phyloP scores from a whole-genome alignment of 2,113 vertebrate species.

The Rhynchomys soricoides region DNA sequence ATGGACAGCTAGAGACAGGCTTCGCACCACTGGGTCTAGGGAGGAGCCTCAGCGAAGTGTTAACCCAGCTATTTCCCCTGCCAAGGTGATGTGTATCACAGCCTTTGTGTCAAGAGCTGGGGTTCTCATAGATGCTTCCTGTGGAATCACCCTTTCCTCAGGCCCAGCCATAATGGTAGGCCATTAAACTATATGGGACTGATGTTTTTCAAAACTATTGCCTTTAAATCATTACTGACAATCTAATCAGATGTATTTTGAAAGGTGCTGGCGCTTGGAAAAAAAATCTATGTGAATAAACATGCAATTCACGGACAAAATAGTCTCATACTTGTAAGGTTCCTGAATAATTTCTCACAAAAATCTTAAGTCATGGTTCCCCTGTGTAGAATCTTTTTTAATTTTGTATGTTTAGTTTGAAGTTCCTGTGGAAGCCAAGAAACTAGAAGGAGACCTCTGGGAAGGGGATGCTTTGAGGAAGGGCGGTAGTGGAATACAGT shows the following conservation, averaged over 20 bases:
- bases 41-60: neutral
- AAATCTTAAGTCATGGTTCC: neutral
- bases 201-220: neutral
- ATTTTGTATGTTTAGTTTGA: neutral
- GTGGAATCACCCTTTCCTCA: neutral
- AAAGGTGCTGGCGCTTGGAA: neutral
- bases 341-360: neutral
- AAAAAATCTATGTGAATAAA: neutral
- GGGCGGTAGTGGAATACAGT: neutral
- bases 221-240: neutral
- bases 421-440: neutral
- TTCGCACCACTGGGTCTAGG: neutral
- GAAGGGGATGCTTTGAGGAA: neutral
- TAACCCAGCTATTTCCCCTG: neutral
- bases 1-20: neutral
- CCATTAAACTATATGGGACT: neutral
- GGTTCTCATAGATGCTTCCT: neutral
- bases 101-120: neutral
- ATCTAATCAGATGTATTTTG: neutral
- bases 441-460: no score
- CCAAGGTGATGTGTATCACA: neutral
- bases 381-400: neutral
- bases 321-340: neutral
- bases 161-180: neutral
- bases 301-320: neutral